Conservation (phyloP, 1,140 invertebrate species). For the Harpegnathos saltator region DNA sequence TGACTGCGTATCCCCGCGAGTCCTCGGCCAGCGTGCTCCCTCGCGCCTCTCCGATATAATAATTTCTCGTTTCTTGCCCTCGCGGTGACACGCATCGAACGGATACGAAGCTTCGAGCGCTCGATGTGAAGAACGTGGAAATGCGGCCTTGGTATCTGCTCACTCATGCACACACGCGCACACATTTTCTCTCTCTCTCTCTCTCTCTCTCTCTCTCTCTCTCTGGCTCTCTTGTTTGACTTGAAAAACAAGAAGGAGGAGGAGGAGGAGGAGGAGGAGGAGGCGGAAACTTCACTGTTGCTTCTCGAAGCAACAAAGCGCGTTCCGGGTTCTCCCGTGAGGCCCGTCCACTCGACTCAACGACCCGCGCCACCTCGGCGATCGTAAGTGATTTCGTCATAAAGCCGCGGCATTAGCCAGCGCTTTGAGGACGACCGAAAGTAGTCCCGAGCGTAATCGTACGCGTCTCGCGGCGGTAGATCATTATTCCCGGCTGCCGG, state of each 20-base stretch:
- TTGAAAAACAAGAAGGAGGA: not conserved
- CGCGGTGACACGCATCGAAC: not conserved
- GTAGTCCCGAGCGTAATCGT: constrained; percentile 45
- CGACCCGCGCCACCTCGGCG: constrained; percentile 33
- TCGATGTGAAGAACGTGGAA: too few relatives aligned
- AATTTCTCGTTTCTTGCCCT: not conserved
- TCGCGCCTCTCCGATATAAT: not conserved
- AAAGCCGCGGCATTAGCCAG: constrained; percentile 64
- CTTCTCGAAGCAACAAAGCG: constrained; percentile 1
- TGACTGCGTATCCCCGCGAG: constrained; percentile 9
- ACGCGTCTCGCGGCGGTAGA: constrained; percentile 35
- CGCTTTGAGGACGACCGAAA: constrained; percentile 38
- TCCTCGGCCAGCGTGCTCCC: not conserved
- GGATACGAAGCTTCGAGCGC: too few relatives aligned
- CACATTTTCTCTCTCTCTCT: too few relatives aligned
- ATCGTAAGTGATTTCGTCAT: constrained; percentile 64
- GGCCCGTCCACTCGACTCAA: constrained; percentile 21
- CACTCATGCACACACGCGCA: too few relatives aligned
- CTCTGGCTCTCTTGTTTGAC: not conserved
- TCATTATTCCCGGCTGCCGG: constrained; percentile 57
- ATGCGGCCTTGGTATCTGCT: not conserved
- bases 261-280: too few relatives aligned
- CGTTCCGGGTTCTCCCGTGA: not conserved
- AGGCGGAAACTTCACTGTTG: not conserved
- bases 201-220: too few relatives aligned